Percentiles rank a stretch among this genome's conserved stretches.
Evolutionary conservation across 2,888 invertebrate species (phyloP).

Genomic region (Penaeus monodon): DNA sequence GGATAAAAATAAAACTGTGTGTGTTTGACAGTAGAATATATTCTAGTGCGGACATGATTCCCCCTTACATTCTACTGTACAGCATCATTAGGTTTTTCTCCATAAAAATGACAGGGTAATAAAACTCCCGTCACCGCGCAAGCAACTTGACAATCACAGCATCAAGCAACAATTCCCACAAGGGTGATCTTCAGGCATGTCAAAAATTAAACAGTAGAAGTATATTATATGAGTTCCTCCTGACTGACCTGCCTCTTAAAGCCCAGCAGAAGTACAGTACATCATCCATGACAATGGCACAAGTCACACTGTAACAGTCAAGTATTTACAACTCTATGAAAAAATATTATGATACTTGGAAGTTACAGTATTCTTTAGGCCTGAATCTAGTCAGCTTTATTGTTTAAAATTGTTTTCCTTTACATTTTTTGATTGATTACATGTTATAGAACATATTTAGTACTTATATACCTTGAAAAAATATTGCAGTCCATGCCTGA

Average conservation of each 20-base stretch:
- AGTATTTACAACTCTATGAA: too few relatives aligned
- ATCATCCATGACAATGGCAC: too few relatives aligned
- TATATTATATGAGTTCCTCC: too few relatives aligned
- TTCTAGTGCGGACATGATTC: conserved; percentile 50
- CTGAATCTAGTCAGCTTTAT: too few relatives aligned
- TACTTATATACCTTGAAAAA: background rate
- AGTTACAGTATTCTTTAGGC: too few relatives aligned
- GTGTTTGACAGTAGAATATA: conserved; percentile 48
- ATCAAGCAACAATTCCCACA: conserved; percentile 41
- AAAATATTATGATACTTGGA: too few relatives aligned
- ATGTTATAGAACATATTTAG: too few relatives aligned
- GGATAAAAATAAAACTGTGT: background rate
- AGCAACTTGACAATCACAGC: conserved; percentile 46
- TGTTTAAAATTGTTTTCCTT: too few relatives aligned
- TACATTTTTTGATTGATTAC: background rate
- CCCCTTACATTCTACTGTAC: conserved; percentile 51
- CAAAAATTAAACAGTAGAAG: conserved; percentile 24
- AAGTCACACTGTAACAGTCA: too few relatives aligned
- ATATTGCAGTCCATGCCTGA: conserved; percentile 2
- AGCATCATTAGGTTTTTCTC: conserved; percentile 31
- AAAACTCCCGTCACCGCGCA: conserved; percentile 45
- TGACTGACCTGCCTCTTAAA: background rate
- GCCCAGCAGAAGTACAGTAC: too few relatives aligned
- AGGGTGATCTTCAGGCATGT: conserved; percentile 41
- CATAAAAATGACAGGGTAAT: conserved; percentile 50